phyloP scores from a whole-genome alignment of 1,140 invertebrate species.

The Panulirus ornatus region DNA sequence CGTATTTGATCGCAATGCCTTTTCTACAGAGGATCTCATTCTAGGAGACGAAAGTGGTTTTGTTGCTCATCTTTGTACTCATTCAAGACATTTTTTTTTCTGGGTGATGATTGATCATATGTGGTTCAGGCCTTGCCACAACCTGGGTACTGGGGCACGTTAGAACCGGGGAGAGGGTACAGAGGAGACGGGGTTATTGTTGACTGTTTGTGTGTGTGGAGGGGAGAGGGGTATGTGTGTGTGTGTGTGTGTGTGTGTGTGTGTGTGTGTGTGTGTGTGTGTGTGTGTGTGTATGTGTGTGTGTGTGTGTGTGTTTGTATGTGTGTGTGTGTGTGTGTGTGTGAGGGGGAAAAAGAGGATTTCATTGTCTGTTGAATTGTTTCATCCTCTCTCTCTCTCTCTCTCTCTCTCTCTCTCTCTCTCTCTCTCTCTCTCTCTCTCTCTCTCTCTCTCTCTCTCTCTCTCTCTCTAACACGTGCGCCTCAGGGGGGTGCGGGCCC shows the following conservation, averaged over 20 bases:
- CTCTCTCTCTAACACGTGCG: background rate
- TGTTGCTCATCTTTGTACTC: no score
- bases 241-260: background rate
- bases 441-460: background rate
- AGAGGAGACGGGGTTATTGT: background rate
- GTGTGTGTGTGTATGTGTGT: conserved; percentile 18
- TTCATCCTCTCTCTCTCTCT: background rate
- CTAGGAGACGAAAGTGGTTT: no score
- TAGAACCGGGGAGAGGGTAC: background rate
- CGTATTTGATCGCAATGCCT: no score
- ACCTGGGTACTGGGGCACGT: background rate
- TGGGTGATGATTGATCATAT: no score
- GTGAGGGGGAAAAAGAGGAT: no score
- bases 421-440: background rate
- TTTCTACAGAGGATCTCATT: no score
- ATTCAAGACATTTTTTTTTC: no score
- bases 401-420: background rate
- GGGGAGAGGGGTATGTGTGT: background rate
- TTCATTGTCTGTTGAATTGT: background rate
- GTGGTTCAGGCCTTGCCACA: no score
- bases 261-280: background rate
- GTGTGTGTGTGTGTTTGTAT: conserved; percentile 3
- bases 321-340: conserved; percentile 27
- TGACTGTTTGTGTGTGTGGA: background rate
- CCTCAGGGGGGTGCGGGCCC: background rate